A percentile compares a stretch with the other conserved stretches of the same genome.
These are phyloP conservation scores for Tupiocoris notatus DNA, from an alignment of 2,888 invertebrate genomes.

Conservation along the genomic window DNA sequence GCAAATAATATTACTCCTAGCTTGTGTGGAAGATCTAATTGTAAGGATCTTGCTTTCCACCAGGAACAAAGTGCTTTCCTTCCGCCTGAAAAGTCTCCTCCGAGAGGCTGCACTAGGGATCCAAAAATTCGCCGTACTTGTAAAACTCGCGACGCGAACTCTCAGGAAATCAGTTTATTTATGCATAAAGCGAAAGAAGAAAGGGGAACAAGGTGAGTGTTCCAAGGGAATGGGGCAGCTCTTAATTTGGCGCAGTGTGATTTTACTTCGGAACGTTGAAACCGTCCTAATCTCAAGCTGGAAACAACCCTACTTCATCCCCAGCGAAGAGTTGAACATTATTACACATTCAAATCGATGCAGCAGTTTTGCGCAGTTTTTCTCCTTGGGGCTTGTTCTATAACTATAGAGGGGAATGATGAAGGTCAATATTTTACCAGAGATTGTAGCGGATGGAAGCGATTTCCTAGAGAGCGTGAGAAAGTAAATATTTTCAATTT, in stretches of 20 bases:
- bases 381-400: not conserved
- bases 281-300: not conserved
- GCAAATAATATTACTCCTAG: too few species aligned
- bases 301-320: not conserved
- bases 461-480: too few species aligned
- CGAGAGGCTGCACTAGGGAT: too few species aligned
- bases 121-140: not conserved
- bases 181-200: conserved; percentile 19
- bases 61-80: not conserved
- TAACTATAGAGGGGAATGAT: too few species aligned
- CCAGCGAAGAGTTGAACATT: conserved; percentile 3
- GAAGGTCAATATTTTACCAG: too few species aligned
- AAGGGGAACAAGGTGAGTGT: not conserved
- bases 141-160: not conserved
- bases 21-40: too few species aligned
- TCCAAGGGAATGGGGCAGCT: not conserved
- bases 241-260: conserved; percentile 40
- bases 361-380: conserved; percentile 15
- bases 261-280: conserved; percentile 27
- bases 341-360: conserved; percentile 40
- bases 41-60: too few species aligned
- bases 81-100: too few species aligned
- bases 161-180: conserved; percentile 26
- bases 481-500: too few species aligned
- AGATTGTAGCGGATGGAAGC: too few species aligned